Percentiles rank a stretch among this genome's conserved stretches.
Evolutionary conservation across 2,113 vertebrate species (phyloP).

Genomic region (Perca fluviatilis): DNA sequence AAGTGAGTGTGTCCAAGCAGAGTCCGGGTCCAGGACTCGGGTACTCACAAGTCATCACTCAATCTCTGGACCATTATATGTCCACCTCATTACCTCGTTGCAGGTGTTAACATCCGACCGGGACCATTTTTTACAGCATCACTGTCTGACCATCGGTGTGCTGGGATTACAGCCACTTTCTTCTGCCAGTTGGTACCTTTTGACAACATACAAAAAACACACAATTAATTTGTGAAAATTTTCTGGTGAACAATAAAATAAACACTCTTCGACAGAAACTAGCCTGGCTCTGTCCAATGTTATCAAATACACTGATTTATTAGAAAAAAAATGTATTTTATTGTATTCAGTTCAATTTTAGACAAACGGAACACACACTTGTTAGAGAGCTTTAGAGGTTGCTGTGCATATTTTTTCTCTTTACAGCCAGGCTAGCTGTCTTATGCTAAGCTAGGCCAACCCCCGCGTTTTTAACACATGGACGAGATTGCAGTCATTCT

Average conservation of each 20-base stretch:
- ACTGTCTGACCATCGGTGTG: not conserved
- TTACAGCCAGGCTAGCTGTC: not conserved
- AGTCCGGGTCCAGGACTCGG: no score
- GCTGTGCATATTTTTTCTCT: not conserved
- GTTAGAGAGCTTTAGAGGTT: not conserved
- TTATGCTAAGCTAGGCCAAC: constrained; percentile 8
- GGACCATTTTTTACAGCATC: not conserved
- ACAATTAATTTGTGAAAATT: no score
- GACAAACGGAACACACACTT: not conserved
- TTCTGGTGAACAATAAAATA: no score
- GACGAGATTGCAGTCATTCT: not conserved
- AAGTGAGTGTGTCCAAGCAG: no score
- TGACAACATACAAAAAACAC: no score
- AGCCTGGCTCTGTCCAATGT: not conserved
- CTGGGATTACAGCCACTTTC: not conserved
- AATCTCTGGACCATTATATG: not conserved
- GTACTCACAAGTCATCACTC: no score
- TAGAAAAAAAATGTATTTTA: not conserved
- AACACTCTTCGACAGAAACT: not conserved
- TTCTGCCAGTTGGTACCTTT: no score
- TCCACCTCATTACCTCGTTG: not conserved
- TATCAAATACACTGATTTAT: not conserved
- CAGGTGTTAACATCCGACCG: not conserved
- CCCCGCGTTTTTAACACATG: not conserved
- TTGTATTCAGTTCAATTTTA: not conserved